A percentile compares a stretch with the other conserved stretches of the same genome.
These are phyloP conservation scores for Gambusia affinis DNA, from an alignment of 2,113 vertebrate species.

Conservation along the genomic window DNA sequence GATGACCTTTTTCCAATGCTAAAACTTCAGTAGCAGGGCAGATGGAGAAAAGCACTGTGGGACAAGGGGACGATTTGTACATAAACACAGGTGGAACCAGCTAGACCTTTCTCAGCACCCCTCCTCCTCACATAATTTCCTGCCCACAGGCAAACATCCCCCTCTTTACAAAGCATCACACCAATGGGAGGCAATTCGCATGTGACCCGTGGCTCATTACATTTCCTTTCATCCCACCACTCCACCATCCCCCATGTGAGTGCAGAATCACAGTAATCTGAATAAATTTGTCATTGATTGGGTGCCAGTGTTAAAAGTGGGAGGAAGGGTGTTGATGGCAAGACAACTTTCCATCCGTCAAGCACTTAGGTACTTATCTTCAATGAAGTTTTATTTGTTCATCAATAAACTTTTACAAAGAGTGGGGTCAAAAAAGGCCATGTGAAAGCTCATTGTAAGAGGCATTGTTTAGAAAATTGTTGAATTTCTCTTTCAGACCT, in stretches of 20 bases:
- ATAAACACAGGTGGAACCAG: conserved; percentile 55
- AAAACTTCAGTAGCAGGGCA: not conserved
- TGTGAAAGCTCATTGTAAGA: not conserved
- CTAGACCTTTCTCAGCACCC: conserved; percentile 38
- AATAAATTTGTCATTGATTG: conserved; percentile 8
- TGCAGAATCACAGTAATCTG: conserved; percentile 4
- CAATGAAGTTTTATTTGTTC: not conserved
- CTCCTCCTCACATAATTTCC: conserved; percentile 27
- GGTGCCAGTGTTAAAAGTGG: conserved; percentile 38
- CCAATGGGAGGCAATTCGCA: conserved; percentile 46
- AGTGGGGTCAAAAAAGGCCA: not conserved
- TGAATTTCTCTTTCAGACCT: too few species aligned
- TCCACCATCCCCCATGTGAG: conserved; percentile 10
- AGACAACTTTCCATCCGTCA: not conserved
- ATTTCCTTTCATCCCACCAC: conserved; percentile 19
- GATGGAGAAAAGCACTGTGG: conserved; percentile 31
- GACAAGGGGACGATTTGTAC: conserved; percentile 51
- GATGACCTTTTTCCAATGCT: not conserved
- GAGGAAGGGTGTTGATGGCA: not conserved
- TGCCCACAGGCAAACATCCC: conserved; percentile 41
- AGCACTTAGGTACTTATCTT: not conserved
- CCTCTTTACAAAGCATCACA: conserved; percentile 35
- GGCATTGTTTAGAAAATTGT: not conserved
- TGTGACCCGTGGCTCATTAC: conserved; percentile 48
- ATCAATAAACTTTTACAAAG: not conserved